These are phyloP conservation scores for Pteromalus puparum DNA, from an alignment of 1,140 invertebrate species.

Conservation along the genomic window DNA sequence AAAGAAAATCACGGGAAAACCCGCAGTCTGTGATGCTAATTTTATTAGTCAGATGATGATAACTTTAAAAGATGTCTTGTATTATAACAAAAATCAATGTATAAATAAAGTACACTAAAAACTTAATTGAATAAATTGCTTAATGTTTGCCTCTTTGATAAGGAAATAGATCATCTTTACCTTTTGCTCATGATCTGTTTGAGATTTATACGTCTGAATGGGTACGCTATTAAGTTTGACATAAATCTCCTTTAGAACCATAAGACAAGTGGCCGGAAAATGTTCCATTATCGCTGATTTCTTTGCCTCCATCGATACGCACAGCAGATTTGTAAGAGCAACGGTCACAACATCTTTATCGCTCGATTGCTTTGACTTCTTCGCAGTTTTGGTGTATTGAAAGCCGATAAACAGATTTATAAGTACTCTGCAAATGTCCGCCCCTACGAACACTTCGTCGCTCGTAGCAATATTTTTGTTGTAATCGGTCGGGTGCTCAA, in stretches of 20 bases:
- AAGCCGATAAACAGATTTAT: constrained; percentile 73
- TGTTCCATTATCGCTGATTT: constrained; percentile 67
- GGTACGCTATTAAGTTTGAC: constrained; percentile 75
- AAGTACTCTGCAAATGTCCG: constrained; percentile 72
- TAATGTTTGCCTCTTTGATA: neutral
- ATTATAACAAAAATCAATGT: neutral
- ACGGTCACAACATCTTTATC: constrained; percentile 70
- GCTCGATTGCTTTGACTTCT: constrained; percentile 59
- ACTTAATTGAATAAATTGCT: neutral
- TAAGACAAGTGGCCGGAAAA: constrained; percentile 66
- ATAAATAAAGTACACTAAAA: constrained; percentile 23
- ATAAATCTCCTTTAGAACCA: constrained; percentile 73
- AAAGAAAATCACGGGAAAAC: constrained; percentile 16
- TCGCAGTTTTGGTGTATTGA: constrained; percentile 64
- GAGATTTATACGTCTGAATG: constrained; percentile 69
- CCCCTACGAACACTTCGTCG: constrained; percentile 59
- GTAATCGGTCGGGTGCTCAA: constrained; percentile 10
- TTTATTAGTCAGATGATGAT: neutral
- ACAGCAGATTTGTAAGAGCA: constrained; percentile 73
- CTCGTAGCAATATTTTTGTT: constrained; percentile 18
- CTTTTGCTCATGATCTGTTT: constrained; percentile 69
- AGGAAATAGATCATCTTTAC: constrained; percentile 54
- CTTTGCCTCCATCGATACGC: constrained; percentile 73
- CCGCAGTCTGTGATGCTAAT: constrained; percentile 16
- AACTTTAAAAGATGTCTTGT: neutral